Evolutionary conservation across 1,140 invertebrate species (phyloP).

Genomic region (Octopus bimaculoides): DNA sequence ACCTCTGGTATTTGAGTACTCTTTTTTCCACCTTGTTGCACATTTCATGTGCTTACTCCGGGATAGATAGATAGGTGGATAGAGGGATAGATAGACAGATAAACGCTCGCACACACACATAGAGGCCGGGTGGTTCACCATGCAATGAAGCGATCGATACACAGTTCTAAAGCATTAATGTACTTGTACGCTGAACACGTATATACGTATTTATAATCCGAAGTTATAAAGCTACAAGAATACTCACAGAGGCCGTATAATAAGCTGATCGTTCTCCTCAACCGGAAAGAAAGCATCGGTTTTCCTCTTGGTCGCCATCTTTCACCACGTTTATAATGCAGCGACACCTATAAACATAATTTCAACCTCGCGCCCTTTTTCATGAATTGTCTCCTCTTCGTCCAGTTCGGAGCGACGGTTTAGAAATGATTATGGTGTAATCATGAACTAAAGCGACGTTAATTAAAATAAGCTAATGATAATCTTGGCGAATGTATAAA

Average conservation of each 20-base stretch:
- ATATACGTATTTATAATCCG: not conserved
- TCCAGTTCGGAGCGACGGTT: not conserved
- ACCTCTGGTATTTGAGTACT: too few relatives aligned
- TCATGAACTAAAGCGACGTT: not conserved
- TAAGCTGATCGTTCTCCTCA: slow-evolving; percentile 48
- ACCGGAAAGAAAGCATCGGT: slow-evolving; percentile 41
- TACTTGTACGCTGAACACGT: not conserved
- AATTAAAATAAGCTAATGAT: not conserved
- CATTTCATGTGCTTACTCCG: too few relatives aligned
- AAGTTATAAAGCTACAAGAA: not conserved
- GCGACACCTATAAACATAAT: not conserved
- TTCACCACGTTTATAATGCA: not conserved
- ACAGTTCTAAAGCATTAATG: not conserved
- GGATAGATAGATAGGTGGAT: too few relatives aligned
- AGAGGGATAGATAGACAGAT: not conserved
- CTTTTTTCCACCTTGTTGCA: too few relatives aligned
- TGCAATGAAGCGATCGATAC: not conserved
- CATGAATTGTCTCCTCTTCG: not conserved
- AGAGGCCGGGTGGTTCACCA: not conserved
- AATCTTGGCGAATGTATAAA: not conserved
- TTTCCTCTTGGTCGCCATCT: slow-evolving; percentile 44
- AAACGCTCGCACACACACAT: not conserved
- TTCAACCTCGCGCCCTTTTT: not conserved
- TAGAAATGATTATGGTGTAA: not conserved
- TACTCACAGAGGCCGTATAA: slow-evolving; percentile 46